phyloP scores from a whole-genome alignment of 1,140 invertebrate genomes.

The Atta cephalotes region DNA sequence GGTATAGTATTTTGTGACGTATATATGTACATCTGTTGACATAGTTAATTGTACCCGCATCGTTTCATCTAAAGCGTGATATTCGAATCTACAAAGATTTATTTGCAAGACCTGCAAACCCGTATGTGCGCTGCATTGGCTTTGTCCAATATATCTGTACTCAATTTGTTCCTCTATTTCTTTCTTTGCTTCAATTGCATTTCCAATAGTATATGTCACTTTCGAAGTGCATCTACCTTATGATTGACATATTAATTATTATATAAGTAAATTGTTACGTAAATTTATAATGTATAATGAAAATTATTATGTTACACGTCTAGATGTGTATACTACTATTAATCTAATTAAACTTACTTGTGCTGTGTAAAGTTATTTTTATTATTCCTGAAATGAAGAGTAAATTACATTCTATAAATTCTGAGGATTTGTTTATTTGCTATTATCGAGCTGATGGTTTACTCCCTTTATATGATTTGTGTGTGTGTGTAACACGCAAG shows the following conservation, averaged over 20 bases:
- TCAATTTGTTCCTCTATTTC: background rate
- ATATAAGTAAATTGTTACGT: too few relatives aligned
- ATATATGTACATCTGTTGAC: background rate
- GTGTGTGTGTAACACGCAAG: background rate
- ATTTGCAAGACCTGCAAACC: slow-evolving; percentile 26
- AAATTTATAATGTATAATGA: background rate
- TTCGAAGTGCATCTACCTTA: background rate
- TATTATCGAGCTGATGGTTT: slow-evolving; percentile 13
- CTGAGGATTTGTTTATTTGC: background rate
- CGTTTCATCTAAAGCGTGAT: slow-evolving; percentile 6
- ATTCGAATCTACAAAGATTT: slow-evolving; percentile 4
- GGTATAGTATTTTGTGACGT: background rate
- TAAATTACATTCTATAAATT: background rate
- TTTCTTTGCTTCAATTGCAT: background rate
- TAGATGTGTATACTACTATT: background rate
- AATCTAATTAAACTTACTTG: background rate
- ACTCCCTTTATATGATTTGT: background rate
- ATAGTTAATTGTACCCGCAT: slow-evolving; percentile 17
- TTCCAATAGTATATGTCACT: background rate
- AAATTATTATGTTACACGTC: background rate
- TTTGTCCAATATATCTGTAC: background rate
- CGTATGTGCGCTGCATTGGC: slow-evolving; percentile 2
- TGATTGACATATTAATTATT: background rate
- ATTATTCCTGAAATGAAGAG: background rate
- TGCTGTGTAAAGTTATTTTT: background rate